Evolutionary conservation across 1,140 invertebrate genomes (phyloP).

Genomic region (Nasonia longicornis): DNA sequence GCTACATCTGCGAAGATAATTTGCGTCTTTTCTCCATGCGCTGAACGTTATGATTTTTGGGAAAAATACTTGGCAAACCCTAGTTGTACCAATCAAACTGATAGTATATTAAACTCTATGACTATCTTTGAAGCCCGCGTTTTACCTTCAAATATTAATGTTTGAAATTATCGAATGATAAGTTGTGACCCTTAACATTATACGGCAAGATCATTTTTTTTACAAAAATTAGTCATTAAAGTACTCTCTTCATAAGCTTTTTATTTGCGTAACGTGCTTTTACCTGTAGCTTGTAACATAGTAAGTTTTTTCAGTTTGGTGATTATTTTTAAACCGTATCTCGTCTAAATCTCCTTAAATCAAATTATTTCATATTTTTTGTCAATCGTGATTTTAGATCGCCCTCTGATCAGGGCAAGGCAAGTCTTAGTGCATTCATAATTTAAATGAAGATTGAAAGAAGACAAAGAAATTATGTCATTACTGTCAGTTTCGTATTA

Average conservation of each 20-base stretch:
- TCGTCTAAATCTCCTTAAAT: too few species aligned
- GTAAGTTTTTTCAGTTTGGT: too few species aligned
- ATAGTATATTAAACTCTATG: background rate
- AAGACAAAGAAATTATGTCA: too few species aligned
- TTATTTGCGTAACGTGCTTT: too few species aligned
- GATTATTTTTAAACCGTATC: too few species aligned
- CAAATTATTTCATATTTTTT: too few species aligned
- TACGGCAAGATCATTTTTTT: background rate
- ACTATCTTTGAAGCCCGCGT: too few species aligned
- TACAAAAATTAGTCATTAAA: background rate
- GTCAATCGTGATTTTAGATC: background rate
- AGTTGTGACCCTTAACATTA: background rate
- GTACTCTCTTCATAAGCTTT: too few species aligned
- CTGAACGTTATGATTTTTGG: conserved; percentile 32
- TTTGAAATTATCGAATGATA: background rate
- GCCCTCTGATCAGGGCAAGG: background rate
- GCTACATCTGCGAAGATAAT: background rate
- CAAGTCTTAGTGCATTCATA: too few species aligned
- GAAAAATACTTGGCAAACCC: background rate
- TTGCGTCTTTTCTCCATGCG: background rate
- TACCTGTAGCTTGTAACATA: too few species aligned
- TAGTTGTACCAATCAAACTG: background rate
- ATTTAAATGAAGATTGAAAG: too few species aligned
- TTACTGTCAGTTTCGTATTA: too few species aligned
- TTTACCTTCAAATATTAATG: background rate